Evolutionary conservation across 2,888 invertebrate species (phyloP).

Genomic region (Synanthedon andrenaeformis): DNA sequence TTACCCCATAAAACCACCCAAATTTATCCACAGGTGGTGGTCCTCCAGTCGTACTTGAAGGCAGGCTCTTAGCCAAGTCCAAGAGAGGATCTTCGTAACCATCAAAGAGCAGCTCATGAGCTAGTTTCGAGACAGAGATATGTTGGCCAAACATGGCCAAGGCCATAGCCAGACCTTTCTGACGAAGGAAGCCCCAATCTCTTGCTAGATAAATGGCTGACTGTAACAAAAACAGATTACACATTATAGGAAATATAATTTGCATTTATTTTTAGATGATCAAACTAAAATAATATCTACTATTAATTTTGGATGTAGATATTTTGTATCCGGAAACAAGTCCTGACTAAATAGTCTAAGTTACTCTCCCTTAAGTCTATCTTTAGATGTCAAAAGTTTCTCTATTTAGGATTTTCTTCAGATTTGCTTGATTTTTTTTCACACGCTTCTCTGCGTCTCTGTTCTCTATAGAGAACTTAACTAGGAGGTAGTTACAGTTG

Average conservation of each 20-base stretch:
- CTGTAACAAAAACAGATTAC: constrained; percentile 40
- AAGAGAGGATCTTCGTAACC: constrained; percentile 84
- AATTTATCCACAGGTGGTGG: constrained; percentile 80
- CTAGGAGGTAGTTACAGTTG: no score
- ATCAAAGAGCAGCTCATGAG: constrained; percentile 79
- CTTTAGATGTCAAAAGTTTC: no score
- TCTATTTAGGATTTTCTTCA: no score
- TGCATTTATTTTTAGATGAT: not conserved
- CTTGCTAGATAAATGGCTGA: constrained; percentile 71
- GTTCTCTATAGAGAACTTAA: no score
- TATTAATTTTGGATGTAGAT: not conserved
- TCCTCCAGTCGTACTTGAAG: constrained; percentile 65
- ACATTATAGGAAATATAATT: constrained; percentile 2
- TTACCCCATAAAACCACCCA: constrained; percentile 83
- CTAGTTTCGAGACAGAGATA: constrained; percentile 72
- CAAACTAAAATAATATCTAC: not conserved
- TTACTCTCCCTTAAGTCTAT: no score
- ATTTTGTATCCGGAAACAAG: no score
- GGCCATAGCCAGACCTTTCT: constrained; percentile 71
- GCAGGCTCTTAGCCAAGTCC: constrained; percentile 72
- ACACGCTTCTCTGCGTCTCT: no score
- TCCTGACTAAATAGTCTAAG: no score
- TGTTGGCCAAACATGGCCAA: constrained; percentile 68
- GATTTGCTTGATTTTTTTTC: no score
- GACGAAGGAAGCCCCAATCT: constrained; percentile 68